These are phyloP conservation scores for Mercenaria mercenaria DNA, from an alignment of 1,140 invertebrate genomes.

Conservation along the genomic window DNA sequence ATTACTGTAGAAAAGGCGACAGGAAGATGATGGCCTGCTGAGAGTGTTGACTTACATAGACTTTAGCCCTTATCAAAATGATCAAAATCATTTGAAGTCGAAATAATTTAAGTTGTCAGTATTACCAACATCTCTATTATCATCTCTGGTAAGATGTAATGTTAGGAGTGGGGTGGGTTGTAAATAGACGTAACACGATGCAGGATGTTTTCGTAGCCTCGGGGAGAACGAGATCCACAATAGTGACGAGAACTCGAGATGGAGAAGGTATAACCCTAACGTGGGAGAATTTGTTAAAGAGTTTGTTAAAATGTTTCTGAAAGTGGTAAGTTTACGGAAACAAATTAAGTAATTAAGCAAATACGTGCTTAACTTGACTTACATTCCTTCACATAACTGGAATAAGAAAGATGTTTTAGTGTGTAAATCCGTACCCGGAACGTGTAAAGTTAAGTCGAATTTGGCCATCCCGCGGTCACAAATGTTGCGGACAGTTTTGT, in stretches of 20 bases:
- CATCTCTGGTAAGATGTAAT: constrained; percentile 11
- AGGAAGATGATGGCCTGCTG: not conserved
- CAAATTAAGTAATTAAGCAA: too few relatives aligned
- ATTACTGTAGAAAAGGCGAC: constrained; percentile 43
- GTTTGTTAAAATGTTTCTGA: too few relatives aligned
- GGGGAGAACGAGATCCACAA: not conserved
- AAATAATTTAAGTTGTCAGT: constrained; percentile 38
- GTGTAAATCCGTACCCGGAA: too few relatives aligned
- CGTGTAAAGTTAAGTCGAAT: too few relatives aligned
- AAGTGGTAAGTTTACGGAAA: too few relatives aligned
- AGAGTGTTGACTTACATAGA: constrained; percentile 54
- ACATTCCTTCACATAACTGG: too few relatives aligned
- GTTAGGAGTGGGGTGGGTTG: not conserved
- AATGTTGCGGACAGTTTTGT: too few relatives aligned
- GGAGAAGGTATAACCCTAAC: not conserved
- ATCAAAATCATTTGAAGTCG: constrained; percentile 56
- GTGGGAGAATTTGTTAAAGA: not conserved
- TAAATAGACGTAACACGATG: constrained; percentile 26
- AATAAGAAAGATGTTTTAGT: too few relatives aligned
- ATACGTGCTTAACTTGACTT: too few relatives aligned
- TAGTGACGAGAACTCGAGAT: not conserved
- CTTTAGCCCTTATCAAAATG: constrained; percentile 42
- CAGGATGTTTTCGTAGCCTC: not conserved
- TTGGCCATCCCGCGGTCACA: too few relatives aligned
- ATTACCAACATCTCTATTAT: constrained; percentile 40